Evolutionary conservation across 2,797 vertebrate genomes (phyloP), one percentile per base, ranked within the genome.

Genomic region (Brotula barbata): DNA sequence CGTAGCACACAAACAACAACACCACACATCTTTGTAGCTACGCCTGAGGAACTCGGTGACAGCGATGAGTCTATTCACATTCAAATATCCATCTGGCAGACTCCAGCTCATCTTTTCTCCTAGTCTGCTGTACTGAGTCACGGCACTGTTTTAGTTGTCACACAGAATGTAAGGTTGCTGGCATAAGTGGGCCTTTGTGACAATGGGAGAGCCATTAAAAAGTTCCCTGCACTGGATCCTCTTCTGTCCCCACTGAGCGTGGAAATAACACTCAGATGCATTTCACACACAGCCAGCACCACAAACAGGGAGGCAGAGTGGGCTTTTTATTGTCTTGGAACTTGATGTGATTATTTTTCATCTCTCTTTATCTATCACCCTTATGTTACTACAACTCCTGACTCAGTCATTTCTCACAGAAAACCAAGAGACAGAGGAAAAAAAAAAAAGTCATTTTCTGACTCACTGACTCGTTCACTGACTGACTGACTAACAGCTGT

Each of bases 211-310:
- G 1, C 51, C 61, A 77, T 80, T 77, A 63, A 73, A 75, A 82
- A 71, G 76, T 69, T 39, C 68, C 43, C 34, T 5, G 48, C 65
- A 23, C 11, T 37, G 45, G 48, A 60, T 68, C 63, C 46, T 57
- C 68, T 57, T 68, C 75, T 71, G 80, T 71, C 72, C 74, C 73
- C 11, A 28, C 72, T 47, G 73, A 17, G 68, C 9, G 72, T 64
- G 68, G 36, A 78, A 80, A 81, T 56, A 78, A 73, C 68, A 76
- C 51, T 64, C 71, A 49, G 73, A 68, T 44, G 69, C 45, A 1
- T 45, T 39, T 62, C 69, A 59, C 25, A 28, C 25, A 28, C 25
- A 28, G 25, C 25, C 44, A 5, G 7, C 40, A 11, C 67, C 58
- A 33, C 20, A 62, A 60, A 68, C 39, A 70, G 50, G 11, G 6